Conservation (phyloP, 2,797 vertebrate species). For the Setipinna tenuifilis region DNA sequence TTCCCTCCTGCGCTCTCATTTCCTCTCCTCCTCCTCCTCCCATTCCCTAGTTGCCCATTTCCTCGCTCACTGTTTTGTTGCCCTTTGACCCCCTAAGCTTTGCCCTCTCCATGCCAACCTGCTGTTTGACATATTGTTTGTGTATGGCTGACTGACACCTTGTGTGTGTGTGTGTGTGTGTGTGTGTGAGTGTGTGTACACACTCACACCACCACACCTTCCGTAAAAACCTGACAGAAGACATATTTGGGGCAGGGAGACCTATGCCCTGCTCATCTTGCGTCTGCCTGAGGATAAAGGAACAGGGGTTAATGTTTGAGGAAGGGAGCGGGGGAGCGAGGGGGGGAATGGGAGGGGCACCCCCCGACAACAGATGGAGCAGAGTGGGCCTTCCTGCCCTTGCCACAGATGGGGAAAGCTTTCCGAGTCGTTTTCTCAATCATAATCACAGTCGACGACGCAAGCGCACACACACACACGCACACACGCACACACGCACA, state of each 20-base stretch:
- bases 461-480: neutral
- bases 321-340: neutral
- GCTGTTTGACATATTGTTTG: neutral
- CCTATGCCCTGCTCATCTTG: neutral
- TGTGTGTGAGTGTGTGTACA: neutral
- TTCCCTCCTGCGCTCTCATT: neutral
- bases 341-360: neutral
- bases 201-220: neutral
- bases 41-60: neutral
- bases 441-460: neutral
- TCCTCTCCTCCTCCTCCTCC: neutral
- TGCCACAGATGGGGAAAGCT: slow-evolving; percentile 21
- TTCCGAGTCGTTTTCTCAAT: neutral
- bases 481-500: neutral
- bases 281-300: neutral
- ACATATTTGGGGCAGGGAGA: neutral
- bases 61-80: neutral
- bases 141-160: neutral
- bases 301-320: neutral
- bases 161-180: neutral
- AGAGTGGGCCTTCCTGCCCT: neutral
- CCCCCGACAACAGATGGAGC: slow-evolving; percentile 4
- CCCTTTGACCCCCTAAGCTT: neutral
- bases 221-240: neutral
- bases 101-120: neutral